phyloP scores from a whole-genome alignment of 2,113 vertebrate genomes.

The Propithecus coquereli region DNA sequence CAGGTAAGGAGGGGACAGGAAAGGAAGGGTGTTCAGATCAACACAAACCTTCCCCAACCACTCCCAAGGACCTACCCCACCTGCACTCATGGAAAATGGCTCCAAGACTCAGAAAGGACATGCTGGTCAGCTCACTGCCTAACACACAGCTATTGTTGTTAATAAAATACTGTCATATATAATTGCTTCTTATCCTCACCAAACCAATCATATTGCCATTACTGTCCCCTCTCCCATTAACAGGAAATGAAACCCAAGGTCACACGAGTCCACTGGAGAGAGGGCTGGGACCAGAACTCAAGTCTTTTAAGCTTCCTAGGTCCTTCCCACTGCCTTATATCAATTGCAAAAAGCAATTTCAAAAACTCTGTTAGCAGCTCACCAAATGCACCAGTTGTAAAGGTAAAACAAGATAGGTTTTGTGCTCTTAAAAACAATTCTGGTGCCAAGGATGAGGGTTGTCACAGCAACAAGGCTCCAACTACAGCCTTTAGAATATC shows the following conservation, averaged over 20 bases:
- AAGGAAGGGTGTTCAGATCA: background rate
- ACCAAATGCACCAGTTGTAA: background rate
- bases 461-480: background rate
- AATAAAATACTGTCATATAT: background rate
- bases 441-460: background rate
- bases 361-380: background rate
- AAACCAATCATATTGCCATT: background rate
- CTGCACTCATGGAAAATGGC: background rate
- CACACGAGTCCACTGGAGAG: background rate
- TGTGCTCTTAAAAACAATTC: slow-evolving; percentile 29
- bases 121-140: background rate
- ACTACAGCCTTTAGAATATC: background rate
- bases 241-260: background rate
- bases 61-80: background rate
- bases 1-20: slow-evolving; percentile 55
- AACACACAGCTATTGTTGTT: background rate
- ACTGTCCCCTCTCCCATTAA: background rate
- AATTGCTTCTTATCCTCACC: background rate
- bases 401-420: slow-evolving; percentile 6
- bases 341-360: background rate
- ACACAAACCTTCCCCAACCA: background rate
- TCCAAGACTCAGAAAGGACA: background rate
- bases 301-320: background rate
- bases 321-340: background rate
- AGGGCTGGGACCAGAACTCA: background rate